These are phyloP conservation scores for Chymomyza caudatula DNA, from an alignment of 2,888 invertebrate genomes.

Conservation along the genomic window DNA sequence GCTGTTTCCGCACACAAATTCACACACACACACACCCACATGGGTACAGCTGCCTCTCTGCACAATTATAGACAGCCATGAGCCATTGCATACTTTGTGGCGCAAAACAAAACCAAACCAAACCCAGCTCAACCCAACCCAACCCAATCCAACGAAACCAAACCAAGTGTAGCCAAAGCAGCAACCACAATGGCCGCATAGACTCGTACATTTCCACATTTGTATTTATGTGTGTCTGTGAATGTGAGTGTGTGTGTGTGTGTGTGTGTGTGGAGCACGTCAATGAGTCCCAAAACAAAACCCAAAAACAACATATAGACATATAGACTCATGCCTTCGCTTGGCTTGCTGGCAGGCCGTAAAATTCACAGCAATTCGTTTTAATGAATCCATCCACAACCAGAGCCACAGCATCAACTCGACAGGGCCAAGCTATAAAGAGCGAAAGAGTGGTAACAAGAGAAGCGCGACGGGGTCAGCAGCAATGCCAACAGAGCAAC, in stretches of 20 bases:
- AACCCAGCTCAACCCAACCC: neutral
- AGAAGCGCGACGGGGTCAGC: neutral
- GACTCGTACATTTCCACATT: neutral
- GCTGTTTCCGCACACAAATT: neutral
- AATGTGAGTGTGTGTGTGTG: neutral
- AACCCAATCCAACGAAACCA: neutral
- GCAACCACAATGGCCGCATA: conserved; percentile 15
- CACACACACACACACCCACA: neutral
- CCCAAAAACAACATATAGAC: conserved; percentile 25
- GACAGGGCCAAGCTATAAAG: neutral
- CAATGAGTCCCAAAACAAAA: conserved; percentile 57
- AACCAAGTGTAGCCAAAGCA: conserved; percentile 33
- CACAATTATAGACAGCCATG: conserved; percentile 50
- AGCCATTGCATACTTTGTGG: conserved; percentile 70
- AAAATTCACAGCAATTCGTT: conserved; percentile 70
- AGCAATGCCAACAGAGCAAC: conserved; percentile 46
- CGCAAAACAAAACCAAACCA: conserved; percentile 64
- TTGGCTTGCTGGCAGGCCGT: conserved; percentile 41
- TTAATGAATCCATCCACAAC: conserved; percentile 72
- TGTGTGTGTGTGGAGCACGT: conserved; percentile 48
- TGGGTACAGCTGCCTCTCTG: conserved; percentile 28
- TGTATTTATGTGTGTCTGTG: neutral
- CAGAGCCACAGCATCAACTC: conserved; percentile 38
- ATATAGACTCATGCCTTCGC: conserved; percentile 24
- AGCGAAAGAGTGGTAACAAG: too few relatives aligned